A percentile compares a stretch with the other conserved stretches of the same genome.
Evolutionary conservation across 2,797 vertebrate genomes (phyloP).

Genomic region (Microchirus variegatus): DNA sequence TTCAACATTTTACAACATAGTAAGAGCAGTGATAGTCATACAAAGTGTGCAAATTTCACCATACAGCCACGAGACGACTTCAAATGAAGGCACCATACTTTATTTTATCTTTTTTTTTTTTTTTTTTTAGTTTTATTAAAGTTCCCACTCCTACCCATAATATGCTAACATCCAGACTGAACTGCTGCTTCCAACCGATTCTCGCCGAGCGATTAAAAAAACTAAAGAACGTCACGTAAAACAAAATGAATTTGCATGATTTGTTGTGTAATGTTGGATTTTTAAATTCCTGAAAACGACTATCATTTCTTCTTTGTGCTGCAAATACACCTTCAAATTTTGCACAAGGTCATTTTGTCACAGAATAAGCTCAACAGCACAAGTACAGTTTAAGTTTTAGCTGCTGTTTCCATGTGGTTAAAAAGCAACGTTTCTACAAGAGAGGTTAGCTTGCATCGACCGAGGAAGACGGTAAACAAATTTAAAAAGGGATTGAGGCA

Average conservation of each 20-base stretch:
- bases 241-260: neutral
- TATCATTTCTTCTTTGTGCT: too few species aligned
- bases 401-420: too few species aligned
- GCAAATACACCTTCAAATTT: too few species aligned
- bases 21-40: slow-evolving; percentile 59
- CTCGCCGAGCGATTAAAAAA: neutral
- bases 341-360: too few species aligned
- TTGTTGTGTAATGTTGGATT: neutral
- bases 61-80: slow-evolving; percentile 64
- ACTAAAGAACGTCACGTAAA: neutral
- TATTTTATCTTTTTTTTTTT: slow-evolving; percentile 5
- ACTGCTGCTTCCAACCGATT: slow-evolving; percentile 5
- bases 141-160: slow-evolving; percentile 32
- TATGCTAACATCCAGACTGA: slow-evolving; percentile 3
- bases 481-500: too few species aligned
- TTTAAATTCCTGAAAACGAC: too few species aligned
- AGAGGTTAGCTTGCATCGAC: too few species aligned
- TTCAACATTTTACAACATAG: slow-evolving; percentile 60
- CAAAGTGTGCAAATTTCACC: slow-evolving; percentile 79
- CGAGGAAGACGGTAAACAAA: too few species aligned
- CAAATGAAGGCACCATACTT: slow-evolving; percentile 74
- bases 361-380: too few species aligned
- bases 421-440: too few species aligned
- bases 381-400: too few species aligned
- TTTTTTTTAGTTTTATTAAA: neutral